phyloP scores from a whole-genome alignment of 2,888 invertebrate species.

The Hypomecis punctinalis region DNA sequence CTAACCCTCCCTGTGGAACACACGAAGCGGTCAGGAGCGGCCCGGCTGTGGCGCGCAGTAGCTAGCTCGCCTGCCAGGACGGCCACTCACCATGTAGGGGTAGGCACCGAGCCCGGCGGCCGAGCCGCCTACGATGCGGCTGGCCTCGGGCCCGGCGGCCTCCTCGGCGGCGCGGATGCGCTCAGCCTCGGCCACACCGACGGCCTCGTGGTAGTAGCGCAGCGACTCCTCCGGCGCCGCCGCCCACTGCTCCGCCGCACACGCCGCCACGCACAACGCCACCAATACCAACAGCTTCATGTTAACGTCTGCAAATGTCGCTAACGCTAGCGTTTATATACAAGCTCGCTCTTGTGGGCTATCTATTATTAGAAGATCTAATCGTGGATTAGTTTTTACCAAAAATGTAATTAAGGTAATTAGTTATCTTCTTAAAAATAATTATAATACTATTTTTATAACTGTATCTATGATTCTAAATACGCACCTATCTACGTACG shows the following conservation, averaged over 20 bases:
- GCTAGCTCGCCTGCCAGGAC: too few relatives aligned
- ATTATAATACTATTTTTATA: too few relatives aligned
- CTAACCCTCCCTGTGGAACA: constrained; percentile 46
- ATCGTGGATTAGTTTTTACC: constrained; percentile 12
- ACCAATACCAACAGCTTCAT: not conserved
- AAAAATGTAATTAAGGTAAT: too few relatives aligned
- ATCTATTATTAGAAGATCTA: not conserved
- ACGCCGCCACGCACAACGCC: constrained; percentile 1
- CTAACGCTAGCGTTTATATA: not conserved
- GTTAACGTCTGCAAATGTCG: not conserved
- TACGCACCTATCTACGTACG: too few relatives aligned
- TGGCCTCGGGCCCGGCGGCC: too few relatives aligned
- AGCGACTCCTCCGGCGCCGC: constrained; percentile 4
- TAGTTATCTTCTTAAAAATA: too few relatives aligned
- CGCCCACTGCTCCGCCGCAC: not conserved
- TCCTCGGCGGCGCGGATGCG: constrained; percentile 45
- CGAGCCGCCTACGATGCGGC: too few relatives aligned
- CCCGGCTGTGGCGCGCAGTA: too few relatives aligned
- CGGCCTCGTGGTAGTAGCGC: constrained; percentile 46
- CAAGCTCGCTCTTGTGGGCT: too few relatives aligned
- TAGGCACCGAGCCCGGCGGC: constrained; percentile 40
- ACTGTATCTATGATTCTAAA: too few relatives aligned
- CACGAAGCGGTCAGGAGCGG: not conserved
- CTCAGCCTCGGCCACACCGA: constrained; percentile 45
- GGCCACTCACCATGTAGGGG: constrained; percentile 41